These are phyloP conservation scores for Pogonus chalceus DNA, from an alignment of 1,140 invertebrate genomes.

Conservation along the genomic window DNA sequence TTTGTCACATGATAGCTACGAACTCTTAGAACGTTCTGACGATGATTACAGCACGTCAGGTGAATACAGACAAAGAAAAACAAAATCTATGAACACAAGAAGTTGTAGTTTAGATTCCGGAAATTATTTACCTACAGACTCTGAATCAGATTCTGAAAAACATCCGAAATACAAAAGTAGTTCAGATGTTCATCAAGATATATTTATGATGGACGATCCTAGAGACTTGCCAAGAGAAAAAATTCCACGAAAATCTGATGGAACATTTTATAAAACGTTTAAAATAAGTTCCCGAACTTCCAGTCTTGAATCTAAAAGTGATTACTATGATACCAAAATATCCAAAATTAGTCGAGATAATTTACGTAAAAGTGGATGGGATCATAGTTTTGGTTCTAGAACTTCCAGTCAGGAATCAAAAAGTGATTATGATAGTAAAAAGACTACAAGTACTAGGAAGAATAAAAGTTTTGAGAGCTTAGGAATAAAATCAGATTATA, in stretches of 20 bases:
- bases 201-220: conserved; percentile 56
- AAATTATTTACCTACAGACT: conserved; percentile 48
- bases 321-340: conserved; percentile 52
- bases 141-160: conserved; percentile 50
- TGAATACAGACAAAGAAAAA: conserved; percentile 24
- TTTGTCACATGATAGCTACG: conserved; percentile 80
- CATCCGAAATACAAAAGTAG: conserved; percentile 49
- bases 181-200: conserved; percentile 46
- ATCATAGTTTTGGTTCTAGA: conserved; percentile 40
- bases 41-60: conserved; percentile 41
- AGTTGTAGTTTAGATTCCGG: conserved; percentile 59
- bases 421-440: conserved; percentile 49
- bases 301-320: conserved; percentile 55
- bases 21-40: conserved; percentile 65
- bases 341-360: conserved; percentile 51
- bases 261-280: conserved; percentile 55
- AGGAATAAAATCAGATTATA: conserved; percentile 16
- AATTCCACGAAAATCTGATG: conserved; percentile 53
- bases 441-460: conserved; percentile 23
- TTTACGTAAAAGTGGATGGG: conserved; percentile 46
- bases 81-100: conserved; percentile 30
- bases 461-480: conserved; percentile 23
- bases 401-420: conserved; percentile 55
- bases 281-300: conserved; percentile 51
- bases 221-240: conserved; percentile 54